Evolutionary conservation across 2,797 vertebrate genomes (phyloP).

Genomic region (Acipenser transmontanus): DNA sequence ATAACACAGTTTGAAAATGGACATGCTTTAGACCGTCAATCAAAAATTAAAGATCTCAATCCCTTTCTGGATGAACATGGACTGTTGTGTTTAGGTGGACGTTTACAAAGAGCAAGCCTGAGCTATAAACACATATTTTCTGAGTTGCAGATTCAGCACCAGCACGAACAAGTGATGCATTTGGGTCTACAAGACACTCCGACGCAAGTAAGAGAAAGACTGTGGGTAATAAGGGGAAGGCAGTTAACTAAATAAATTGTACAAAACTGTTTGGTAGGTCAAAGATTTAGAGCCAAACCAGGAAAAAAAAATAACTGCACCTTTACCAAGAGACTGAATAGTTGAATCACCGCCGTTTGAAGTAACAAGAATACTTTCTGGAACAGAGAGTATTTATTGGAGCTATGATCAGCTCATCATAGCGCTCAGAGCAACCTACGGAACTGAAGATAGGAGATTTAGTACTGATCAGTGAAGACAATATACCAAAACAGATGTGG

Average conservation of each 20-base stretch:
- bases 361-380: conserved; percentile 11
- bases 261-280: neutral
- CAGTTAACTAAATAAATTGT: neutral
- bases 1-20: neutral
- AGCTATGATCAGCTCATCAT: conserved; percentile 18
- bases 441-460: conserved; percentile 22
- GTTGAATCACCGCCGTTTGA: neutral
- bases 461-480: conserved; percentile 19
- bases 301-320: neutral
- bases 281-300: neutral
- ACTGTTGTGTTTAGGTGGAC: neutral
- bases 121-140: neutral
- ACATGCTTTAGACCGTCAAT: neutral
- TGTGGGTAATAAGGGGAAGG: neutral
- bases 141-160: neutral
- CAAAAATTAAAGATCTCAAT: too few relatives aligned
- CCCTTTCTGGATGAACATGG: neutral
- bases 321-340: neutral
- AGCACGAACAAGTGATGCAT: neutral
- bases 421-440: neutral
- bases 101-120: neutral
- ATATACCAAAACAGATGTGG: conserved; percentile 16
- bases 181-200: neutral
- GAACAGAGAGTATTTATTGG: conserved; percentile 18
- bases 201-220: neutral